These are phyloP conservation scores for Pipistrellus kuhlii DNA, from an alignment of 2,797 vertebrate genomes.

Conservation along the genomic window DNA sequence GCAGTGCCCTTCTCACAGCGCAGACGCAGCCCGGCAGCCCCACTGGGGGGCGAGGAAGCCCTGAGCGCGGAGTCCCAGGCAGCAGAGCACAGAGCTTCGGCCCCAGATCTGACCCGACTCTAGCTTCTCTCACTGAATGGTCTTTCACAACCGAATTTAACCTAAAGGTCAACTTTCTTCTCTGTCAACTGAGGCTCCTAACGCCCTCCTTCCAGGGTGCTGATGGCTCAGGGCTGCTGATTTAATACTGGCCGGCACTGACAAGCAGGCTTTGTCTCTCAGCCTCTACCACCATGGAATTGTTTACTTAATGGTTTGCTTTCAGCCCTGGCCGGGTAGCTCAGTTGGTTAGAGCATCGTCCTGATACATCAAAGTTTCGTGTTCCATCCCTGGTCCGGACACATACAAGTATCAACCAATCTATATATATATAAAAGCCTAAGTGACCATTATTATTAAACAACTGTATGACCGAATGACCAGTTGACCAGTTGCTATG, in stretches of 20 bases:
- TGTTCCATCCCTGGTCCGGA: neutral
- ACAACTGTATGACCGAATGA: too few relatives aligned
- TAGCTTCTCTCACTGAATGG: neutral
- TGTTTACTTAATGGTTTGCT: neutral
- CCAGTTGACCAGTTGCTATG: too few relatives aligned
- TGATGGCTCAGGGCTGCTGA: neutral
- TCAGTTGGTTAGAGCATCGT: neutral
- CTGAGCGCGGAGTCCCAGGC: fast-evolving
- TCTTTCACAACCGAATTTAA: neutral
- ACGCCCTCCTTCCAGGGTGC: neutral
- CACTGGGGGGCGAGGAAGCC: neutral
- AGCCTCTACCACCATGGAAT: neutral
- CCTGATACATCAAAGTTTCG: neutral
- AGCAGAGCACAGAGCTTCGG: neutral
- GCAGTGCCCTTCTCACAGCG: neutral
- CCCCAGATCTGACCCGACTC: neutral
- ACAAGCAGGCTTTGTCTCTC: neutral
- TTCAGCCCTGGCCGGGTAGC: neutral
- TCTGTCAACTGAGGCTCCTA: neutral
- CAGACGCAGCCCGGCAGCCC: neutral
- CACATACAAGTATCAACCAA: neutral
- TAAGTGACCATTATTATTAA: too few relatives aligned
- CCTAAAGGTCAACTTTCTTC: neutral
- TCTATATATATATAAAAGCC: too few relatives aligned
- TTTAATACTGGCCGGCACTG: neutral